Evolutionary conservation across 2,797 vertebrate species (phyloP).

Genomic region (Rhabdophis nuchalis): DNA sequence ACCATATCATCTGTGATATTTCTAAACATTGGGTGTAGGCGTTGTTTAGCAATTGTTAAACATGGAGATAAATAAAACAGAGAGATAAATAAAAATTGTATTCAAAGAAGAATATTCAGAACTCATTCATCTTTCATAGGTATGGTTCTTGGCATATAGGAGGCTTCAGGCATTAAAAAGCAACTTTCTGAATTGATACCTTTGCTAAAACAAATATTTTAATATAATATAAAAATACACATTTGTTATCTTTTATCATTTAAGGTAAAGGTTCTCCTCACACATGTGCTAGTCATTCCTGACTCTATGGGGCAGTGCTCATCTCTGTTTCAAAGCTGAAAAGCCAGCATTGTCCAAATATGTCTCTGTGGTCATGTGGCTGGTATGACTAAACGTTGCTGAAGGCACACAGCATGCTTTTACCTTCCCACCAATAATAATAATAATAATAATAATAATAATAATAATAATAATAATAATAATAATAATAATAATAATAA

Average conservation of each 20-base stretch:
- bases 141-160: neutral
- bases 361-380: no score
- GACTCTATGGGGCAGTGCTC: no score
- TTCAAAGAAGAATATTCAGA: neutral
- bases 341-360: no score
- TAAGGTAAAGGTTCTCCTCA: no score
- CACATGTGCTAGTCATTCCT: no score
- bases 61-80: neutral
- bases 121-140: neutral
- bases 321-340: no score
- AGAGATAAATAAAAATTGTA: neutral
- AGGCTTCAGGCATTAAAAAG: rapidly evolving
- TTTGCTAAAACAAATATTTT: neutral
- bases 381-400: no score
- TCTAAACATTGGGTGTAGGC: neutral
- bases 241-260: neutral
- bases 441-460: no score
- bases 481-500: no score
- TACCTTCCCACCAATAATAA: no score
- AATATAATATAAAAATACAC: neutral
- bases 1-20: neutral
- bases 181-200: neutral
- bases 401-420: no score
- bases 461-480: no score
- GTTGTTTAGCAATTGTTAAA: neutral